phyloP scores from a whole-genome alignment of 2,888 invertebrate species.

The Lumbricus terrestris region DNA sequence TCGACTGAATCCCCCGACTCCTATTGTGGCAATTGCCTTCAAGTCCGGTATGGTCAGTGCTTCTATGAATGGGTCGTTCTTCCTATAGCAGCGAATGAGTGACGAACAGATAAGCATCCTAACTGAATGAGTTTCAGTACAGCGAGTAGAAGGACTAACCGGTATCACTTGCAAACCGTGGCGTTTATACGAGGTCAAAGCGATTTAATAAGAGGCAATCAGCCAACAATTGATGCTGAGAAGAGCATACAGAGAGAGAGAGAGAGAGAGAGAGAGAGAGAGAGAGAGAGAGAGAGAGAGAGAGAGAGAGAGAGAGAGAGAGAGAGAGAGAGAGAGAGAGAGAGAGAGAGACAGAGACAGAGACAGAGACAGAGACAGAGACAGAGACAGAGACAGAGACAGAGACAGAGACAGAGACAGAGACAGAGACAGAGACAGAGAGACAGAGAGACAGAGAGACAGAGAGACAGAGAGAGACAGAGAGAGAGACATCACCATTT shows the following conservation, averaged over 20 bases:
- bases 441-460: too few species aligned
- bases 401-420: too few species aligned
- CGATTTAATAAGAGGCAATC: neutral
- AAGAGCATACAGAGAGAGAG: neutral
- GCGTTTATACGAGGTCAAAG: neutral
- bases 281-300: too few species aligned
- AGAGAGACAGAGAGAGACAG: too few species aligned
- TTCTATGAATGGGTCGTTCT: neutral
- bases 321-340: too few species aligned
- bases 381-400: too few species aligned
- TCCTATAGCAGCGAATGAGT: neutral
- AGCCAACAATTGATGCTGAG: neutral
- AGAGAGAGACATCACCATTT: too few species aligned
- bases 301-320: too few species aligned
- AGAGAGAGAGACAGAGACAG: too few species aligned
- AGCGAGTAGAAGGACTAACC: neutral
- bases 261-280: too few species aligned
- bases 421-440: too few species aligned
- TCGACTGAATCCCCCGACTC: conserved; percentile 96
- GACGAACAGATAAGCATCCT: neutral
- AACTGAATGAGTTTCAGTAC: neutral
- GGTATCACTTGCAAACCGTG: neutral
- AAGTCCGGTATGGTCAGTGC: conserved; percentile 71
- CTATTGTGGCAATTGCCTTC: conserved; percentile 84
- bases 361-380: too few species aligned